phyloP scores from a whole-genome alignment of 2,113 vertebrate genomes.

The Muscicapa adusta region DNA sequence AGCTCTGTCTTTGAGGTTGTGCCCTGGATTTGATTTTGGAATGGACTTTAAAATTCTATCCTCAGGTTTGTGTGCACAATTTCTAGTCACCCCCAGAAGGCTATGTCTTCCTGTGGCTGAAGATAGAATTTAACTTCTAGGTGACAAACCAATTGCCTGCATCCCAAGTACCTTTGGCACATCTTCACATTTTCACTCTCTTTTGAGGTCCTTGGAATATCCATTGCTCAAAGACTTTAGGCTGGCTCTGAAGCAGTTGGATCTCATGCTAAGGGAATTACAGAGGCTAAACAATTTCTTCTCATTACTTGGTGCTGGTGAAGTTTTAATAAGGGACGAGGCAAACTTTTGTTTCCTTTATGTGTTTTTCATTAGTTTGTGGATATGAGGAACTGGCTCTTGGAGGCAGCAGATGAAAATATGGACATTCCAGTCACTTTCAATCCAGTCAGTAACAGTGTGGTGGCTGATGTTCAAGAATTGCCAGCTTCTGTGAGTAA shows the following conservation, averaged over 20 bases:
- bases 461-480: slow-evolving; percentile 91
- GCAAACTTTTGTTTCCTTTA: neutral
- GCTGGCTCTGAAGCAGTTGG: neutral
- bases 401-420: slow-evolving; percentile 73
- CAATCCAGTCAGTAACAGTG: slow-evolving; percentile 83
- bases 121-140: neutral
- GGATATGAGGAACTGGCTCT: slow-evolving; percentile 85
- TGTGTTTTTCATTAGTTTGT: slow-evolving; percentile 76
- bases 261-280: neutral
- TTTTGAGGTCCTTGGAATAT: neutral
- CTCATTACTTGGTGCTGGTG: neutral
- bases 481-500: slow-evolving; percentile 73
- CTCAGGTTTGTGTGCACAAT: neutral
- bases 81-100: neutral
- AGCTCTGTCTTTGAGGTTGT: neutral
- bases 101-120: neutral
- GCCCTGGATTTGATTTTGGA: neutral
- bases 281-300: neutral
- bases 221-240: neutral
- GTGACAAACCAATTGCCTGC: neutral
- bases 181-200: neutral
- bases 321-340: neutral
- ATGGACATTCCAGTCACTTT: slow-evolving; percentile 77
- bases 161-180: neutral
- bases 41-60: neutral